Base-by-base conservation (phyloP, 1,140 invertebrate species). In the Tenebrio molitor region DNA sequence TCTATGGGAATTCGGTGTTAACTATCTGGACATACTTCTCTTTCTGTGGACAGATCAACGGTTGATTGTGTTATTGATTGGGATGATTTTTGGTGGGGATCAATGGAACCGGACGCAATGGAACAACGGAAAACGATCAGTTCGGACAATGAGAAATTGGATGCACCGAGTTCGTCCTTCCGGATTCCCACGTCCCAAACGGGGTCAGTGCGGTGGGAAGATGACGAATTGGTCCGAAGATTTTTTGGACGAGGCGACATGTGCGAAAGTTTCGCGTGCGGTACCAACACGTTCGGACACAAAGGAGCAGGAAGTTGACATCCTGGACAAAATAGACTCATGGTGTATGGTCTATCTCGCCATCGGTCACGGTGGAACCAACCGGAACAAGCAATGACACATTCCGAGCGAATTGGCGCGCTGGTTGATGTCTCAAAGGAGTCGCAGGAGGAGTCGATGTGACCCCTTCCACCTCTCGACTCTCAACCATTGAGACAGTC, bases 21-120 rank as follows among this genome's bases (percentile, higher is more conserved):
- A 78, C 77, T 78, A 82, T 77, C 76, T 78, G 82, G 83, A 85
- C 83, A 83, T 81, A 84, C 82, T 82, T 79, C 81, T 73, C 62
- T 63, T 62, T 72, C 79, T 80, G 67, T 10, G 42, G 75, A 69
- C 33, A 69, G 12, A 70, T 44, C 21, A 33, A 44, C 64, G 5
- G 14, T 58, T 58, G 50, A 58, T 50, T 17, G 44, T 50, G 19
- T n/a, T 50, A 58, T 58, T 58, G 50, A 34, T 46, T 15, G 3
- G 14, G 15, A 17, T 58, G 17, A 50, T 50, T 21, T 7, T 65
- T 46, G 44, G 69, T 62, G 53, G 33, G 36, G 64, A 39, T 65
- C 21, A 74, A 72, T 74, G 63, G 41, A 42, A 72, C 46, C 34
- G 67, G 53, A 69, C 16, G 21, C 50, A 58, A 58, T 58, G 10